A percentile compares a stretch with the other conserved stretches of the same genome.
phyloP scores from a whole-genome alignment of 1,140 invertebrate species.

The Drosophila nigrodunni region DNA sequence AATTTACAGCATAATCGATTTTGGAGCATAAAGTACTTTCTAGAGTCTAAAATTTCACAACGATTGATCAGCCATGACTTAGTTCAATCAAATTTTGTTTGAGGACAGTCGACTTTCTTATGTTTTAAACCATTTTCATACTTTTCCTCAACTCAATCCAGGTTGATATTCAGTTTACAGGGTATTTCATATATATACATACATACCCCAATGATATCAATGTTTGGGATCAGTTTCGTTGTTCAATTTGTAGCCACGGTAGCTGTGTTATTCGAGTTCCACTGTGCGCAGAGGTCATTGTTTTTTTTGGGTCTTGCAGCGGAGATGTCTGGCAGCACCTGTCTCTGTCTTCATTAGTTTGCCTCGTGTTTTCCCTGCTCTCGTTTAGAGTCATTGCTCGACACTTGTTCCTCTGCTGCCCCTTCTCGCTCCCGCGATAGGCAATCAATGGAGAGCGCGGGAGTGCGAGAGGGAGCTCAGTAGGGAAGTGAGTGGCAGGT shows the following conservation, averaged over 20 bases:
- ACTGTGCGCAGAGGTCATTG: conserved; percentile 18
- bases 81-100: no score
- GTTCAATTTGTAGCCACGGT: not conserved
- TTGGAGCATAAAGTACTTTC: no score
- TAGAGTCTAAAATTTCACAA: no score
- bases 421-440: conserved; percentile 44
- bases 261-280: not conserved
- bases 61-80: not conserved
- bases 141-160: no score
- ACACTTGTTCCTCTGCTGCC: conserved; percentile 4
- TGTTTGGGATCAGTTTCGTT: not conserved
- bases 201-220: no score
- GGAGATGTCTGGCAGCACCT: conserved; percentile 50
- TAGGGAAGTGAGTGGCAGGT: conserved; percentile 4
- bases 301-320: conserved; percentile 4
- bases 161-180: no score
- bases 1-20: not conserved
- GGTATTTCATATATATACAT: no score
- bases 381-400: conserved; percentile 34
- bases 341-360: conserved; percentile 70
- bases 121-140: no score
- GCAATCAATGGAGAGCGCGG: conserved; percentile 56
- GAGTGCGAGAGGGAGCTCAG: not conserved
- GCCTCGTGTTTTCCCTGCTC: conserved; percentile 31
- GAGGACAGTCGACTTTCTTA: no score